A percentile compares a stretch with the other conserved stretches of the same genome.
These are phyloP conservation scores for Heliconius hortense DNA, from an alignment of 2,888 invertebrate species.

Conservation along the genomic window DNA sequence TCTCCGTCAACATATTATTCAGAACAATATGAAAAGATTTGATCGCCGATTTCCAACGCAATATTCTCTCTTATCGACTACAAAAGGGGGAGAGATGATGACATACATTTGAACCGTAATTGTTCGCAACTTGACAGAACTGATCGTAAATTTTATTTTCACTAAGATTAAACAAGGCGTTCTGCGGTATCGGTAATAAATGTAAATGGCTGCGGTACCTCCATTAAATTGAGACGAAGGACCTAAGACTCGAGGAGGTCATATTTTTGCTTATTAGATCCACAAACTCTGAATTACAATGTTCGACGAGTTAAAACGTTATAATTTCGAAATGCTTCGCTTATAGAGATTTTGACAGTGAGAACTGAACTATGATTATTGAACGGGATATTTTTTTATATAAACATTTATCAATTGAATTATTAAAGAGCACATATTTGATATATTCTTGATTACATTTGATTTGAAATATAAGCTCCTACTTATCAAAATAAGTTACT, in stretches of 20 bases:
- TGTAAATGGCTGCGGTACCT: conserved; percentile 57
- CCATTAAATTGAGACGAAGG: conserved; percentile 61
- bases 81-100: conserved; percentile 40
- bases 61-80: conserved; percentile 33
- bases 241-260: conserved; percentile 57
- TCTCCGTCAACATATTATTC: conserved; percentile 19
- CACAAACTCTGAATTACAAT: conserved; percentile 48
- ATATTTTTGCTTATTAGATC: conserved; percentile 55
- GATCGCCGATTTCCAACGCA: conserved; percentile 31
- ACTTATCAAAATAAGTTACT: not conserved
- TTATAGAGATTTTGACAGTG: not conserved
- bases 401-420: not conserved
- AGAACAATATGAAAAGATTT: conserved; percentile 27
- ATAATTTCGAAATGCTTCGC: not conserved
- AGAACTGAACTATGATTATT: not conserved
- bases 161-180: conserved; percentile 50
- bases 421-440: not conserved
- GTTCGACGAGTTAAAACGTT: conserved; percentile 20
- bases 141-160: conserved; percentile 46
- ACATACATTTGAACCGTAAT: conserved; percentile 43
- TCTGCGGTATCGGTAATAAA: conserved; percentile 55
- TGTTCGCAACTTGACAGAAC: conserved; percentile 45
- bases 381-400: not conserved
- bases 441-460: not conserved
- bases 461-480: not conserved